A percentile compares a stretch with the other conserved stretches of the same genome.
Evolutionary conservation across 2,888 invertebrate genomes (phyloP).

Genomic region (Timema podura): DNA sequence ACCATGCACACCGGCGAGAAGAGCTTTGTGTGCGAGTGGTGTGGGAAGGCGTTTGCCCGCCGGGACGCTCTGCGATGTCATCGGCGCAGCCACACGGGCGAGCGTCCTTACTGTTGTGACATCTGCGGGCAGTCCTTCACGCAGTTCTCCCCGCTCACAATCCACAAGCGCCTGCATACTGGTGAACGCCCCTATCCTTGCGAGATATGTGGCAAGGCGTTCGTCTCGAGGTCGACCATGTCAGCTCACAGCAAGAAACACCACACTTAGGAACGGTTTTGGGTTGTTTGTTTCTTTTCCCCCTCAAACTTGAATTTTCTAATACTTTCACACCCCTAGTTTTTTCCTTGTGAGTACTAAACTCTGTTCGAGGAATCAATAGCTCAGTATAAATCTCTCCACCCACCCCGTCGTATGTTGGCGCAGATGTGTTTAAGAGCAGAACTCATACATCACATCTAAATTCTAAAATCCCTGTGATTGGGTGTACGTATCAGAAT

Average conservation of each 20-base stretch:
- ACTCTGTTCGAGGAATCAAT: too few relatives aligned
- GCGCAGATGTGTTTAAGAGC: too few relatives aligned
- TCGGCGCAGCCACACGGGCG: slow-evolving; percentile 55
- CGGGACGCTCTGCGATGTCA: slow-evolving; percentile 57
- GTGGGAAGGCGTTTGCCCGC: slow-evolving; percentile 57
- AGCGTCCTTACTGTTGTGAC: slow-evolving; percentile 56
- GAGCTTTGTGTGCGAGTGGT: slow-evolving; percentile 57
- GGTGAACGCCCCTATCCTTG: slow-evolving; percentile 59
- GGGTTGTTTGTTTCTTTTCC: too few relatives aligned
- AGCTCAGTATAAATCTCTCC: too few relatives aligned
- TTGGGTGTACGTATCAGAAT: too few relatives aligned
- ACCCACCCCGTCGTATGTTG: too few relatives aligned
- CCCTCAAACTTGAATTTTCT: too few relatives aligned
- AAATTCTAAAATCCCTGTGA: too few relatives aligned
- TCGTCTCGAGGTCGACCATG: slow-evolving; percentile 57
- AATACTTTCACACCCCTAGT: too few relatives aligned
- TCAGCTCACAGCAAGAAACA: slow-evolving; percentile 57
- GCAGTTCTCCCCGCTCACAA: slow-evolving; percentile 61
- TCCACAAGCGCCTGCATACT: slow-evolving; percentile 58
- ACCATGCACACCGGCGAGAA: slow-evolving; percentile 61
- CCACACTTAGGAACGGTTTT: slow-evolving; percentile 23
- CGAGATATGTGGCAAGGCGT: slow-evolving; percentile 54
- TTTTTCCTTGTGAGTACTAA: too few relatives aligned
- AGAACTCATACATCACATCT: too few relatives aligned
- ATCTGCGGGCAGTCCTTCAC: slow-evolving; percentile 60